Evolutionary conservation across 1,140 invertebrate species (phyloP), one percentile per base, ranked within the genome.

Genomic region (Sitobion miscanthi): DNA sequence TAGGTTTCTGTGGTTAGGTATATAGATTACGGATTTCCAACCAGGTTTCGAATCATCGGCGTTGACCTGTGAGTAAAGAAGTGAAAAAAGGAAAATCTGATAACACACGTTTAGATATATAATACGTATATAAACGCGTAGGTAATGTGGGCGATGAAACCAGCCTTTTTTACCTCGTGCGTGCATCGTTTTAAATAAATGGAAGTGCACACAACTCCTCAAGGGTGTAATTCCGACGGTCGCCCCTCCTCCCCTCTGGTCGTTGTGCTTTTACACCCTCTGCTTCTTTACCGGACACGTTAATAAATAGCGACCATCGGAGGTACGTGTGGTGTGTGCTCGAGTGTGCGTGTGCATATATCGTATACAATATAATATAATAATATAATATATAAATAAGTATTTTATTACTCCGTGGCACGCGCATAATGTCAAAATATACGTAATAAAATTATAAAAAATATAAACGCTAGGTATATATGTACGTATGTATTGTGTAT

Each of bases 151-250:
- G 86, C 49, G 47, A 87, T 49, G 47, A 49, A 87, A 85, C 83
- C 5, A 87, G 49, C 87, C 9, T 54, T 54, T 89, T 89, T 54
- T 89, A 57, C 52, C 35, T 57, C n/a, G 21, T 45, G 57, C 89
- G 52, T 90, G 54, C 89, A 45, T 69, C 35, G 35, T 69, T 90
- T 69, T 90, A 69, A 69, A 90, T 90, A 90, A 62, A 90, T 35
- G 89, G 38, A 21, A 45, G 35, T n/a, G 57, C 57, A 45, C 54
- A 62, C 57, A 30, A 69, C 38, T 90, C 57, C 89, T 90, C 89
- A 38, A 45, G 89, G 89, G 89, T 90, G 89, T 90, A 69, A 90
- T 90, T 69, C 25, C 42, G 38, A 90, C 25, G 54, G 89, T 47
- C 25, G n/a, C 38, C 35, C 88, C 35, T 23, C 88, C 35, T 21